Percentiles rank a stretch among this genome's conserved stretches.
Evolutionary conservation across 2,797 vertebrate genomes (phyloP).

Genomic region (Myotis daubentonii): DNA sequence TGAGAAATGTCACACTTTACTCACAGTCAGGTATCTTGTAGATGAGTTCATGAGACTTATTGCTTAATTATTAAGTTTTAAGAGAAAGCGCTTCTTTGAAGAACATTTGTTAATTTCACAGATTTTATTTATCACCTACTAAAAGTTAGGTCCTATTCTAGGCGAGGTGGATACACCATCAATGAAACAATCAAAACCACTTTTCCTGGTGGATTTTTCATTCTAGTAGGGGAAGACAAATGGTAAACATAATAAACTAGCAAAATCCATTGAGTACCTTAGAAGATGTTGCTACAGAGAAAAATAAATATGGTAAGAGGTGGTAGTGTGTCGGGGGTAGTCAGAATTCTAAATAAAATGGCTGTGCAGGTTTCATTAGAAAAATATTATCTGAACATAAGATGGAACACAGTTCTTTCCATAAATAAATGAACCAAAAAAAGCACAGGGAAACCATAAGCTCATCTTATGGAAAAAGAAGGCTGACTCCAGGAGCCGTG

Average conservation of each 20-base stretch:
- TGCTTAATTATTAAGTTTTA: background rate
- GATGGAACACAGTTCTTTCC: background rate
- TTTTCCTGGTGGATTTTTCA: background rate
- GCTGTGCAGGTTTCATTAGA: background rate
- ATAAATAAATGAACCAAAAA: background rate
- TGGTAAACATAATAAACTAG: too few species aligned
- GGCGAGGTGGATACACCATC: too few species aligned
- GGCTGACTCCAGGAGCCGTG: background rate
- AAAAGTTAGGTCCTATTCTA: background rate
- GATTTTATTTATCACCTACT: background rate
- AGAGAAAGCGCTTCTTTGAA: background rate
- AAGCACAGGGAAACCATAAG: background rate
- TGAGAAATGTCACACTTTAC: background rate
- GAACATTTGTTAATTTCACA: rapidly evolving
- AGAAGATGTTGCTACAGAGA: background rate
- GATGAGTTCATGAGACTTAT: rapidly evolving
- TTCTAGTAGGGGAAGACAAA: background rate
- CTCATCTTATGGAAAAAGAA: background rate
- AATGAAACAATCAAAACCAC: background rate
- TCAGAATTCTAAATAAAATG: background rate
- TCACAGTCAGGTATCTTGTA: too few species aligned
- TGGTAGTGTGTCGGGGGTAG: background rate
- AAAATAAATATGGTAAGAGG: background rate
- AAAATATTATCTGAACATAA: background rate
- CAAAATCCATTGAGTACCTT: background rate